phyloP scores from a whole-genome alignment of 2,888 invertebrate species.

The Mechanitis mazaeus region DNA sequence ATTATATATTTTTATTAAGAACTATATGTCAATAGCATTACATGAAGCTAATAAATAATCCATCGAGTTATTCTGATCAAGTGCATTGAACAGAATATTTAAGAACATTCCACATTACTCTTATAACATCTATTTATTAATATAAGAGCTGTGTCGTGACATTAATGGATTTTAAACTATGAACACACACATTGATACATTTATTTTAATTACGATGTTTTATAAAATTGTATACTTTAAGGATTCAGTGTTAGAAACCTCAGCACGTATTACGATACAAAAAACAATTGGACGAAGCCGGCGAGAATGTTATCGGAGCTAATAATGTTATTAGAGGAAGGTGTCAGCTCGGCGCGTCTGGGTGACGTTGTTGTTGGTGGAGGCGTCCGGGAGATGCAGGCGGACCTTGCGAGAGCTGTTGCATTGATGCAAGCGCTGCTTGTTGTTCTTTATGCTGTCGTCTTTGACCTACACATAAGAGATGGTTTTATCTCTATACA shows the following conservation, averaged over 20 bases:
- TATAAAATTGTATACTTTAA: slow-evolving; percentile 16
- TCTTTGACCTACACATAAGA: slow-evolving; percentile 50
- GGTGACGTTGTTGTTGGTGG: slow-evolving; percentile 58
- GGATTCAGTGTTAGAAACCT: not conserved
- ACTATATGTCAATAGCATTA: not conserved
- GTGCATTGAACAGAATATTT: too few relatives aligned
- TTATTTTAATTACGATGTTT: slow-evolving; percentile 6
- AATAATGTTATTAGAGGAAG: slow-evolving; percentile 48
- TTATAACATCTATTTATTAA: slow-evolving; percentile 8
- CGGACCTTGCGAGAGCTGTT: slow-evolving; percentile 66
- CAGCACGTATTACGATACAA: not conserved
- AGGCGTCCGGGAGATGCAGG: slow-evolving; percentile 54
- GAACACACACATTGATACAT: slow-evolving; percentile 19
- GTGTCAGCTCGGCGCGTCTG: slow-evolving; percentile 51
- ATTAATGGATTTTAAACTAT: slow-evolving; percentile 11
- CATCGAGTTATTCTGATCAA: too few relatives aligned
- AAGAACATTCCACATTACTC: not conserved
- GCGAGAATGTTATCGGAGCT: not conserved
- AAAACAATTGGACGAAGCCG: slow-evolving; percentile 1
- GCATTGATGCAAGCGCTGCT: slow-evolving; percentile 54
- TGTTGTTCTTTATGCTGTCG: slow-evolving; percentile 60
- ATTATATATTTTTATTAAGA: too few relatives aligned
- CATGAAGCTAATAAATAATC: too few relatives aligned
- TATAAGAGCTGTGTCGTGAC: slow-evolving; percentile 10
- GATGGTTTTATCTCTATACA: too few relatives aligned